Conservation (phyloP, 1,140 invertebrate species). For the Euura saliciscinereae region DNA sequence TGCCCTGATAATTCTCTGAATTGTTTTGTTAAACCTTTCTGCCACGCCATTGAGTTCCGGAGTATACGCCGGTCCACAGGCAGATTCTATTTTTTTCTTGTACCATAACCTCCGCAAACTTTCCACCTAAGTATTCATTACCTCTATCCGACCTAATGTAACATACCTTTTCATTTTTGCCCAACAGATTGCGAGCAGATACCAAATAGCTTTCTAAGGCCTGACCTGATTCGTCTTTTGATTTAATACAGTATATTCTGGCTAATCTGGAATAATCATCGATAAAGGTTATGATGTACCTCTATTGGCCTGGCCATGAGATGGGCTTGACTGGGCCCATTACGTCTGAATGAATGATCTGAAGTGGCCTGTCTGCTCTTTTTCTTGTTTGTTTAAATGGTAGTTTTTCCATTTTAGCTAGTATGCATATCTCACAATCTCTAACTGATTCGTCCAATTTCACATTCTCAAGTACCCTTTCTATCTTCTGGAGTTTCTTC, state of each 20-base stretch:
- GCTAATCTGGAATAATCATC: too few relatives aligned
- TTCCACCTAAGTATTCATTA: slow-evolving; percentile 17
- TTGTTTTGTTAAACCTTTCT: slow-evolving; percentile 44
- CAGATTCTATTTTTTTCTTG: background rate
- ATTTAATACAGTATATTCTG: background rate
- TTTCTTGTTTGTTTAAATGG: too few relatives aligned
- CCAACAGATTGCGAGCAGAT: slow-evolving; percentile 14
- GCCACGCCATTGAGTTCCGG: slow-evolving; percentile 41
- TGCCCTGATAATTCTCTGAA: slow-evolving; percentile 35
- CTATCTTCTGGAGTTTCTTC: background rate
- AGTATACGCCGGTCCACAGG: slow-evolving; percentile 14
- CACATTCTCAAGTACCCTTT: too few relatives aligned
- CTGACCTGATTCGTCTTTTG: slow-evolving; percentile 14
- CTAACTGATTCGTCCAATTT: too few relatives aligned
- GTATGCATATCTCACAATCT: too few relatives aligned
- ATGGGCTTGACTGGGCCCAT: too few relatives aligned
- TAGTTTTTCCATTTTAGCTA: too few relatives aligned
- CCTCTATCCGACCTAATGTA: slow-evolving; percentile 17
- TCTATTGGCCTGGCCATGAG: too few relatives aligned
- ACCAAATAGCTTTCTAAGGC: slow-evolving; percentile 9
- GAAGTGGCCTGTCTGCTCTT: too few relatives aligned
- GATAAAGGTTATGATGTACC: too few relatives aligned
- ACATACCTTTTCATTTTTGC: background rate
- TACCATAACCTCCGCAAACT: slow-evolving; percentile 2
- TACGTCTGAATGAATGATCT: too few relatives aligned